A percentile compares a stretch with the other conserved stretches of the same genome.
phyloP scores from a whole-genome alignment of 2,888 invertebrate species.

The Flexamia atlantica region DNA sequence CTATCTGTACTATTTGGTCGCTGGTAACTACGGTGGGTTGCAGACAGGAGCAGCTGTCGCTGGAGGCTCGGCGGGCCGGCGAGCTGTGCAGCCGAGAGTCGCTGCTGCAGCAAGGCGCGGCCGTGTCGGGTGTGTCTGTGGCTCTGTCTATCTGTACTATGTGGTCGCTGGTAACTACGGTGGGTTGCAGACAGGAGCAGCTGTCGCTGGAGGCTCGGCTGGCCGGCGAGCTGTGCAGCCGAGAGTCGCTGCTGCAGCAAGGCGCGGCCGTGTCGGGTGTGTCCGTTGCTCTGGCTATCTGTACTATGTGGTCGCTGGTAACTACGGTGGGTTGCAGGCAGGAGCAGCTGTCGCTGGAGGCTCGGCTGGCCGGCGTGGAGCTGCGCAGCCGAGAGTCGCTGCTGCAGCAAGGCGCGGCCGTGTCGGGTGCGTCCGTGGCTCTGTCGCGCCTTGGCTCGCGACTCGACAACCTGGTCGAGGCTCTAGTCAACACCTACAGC shows the following conservation, averaged over 20 bases:
- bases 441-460: slow-evolving; percentile 83
- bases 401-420: slow-evolving; percentile 83
- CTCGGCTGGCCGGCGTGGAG: slow-evolving; percentile 81
- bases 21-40: no score
- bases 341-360: slow-evolving; percentile 82
- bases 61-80: slow-evolving; percentile 81
- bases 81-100: slow-evolving; percentile 82
- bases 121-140: slow-evolving; percentile 82
- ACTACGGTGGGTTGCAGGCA: no score
- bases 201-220: slow-evolving; percentile 82
- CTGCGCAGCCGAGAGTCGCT: slow-evolving; percentile 81
- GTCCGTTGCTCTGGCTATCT: slow-evolving; percentile 79
- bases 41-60: slow-evolving; percentile 82
- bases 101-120: slow-evolving; percentile 83
- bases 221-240: slow-evolving; percentile 80
- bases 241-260: slow-evolving; percentile 82
- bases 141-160: no score
- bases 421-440: slow-evolving; percentile 82
- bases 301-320: no score
- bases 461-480: slow-evolving; percentile 84
- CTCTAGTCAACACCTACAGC: slow-evolving; percentile 84
- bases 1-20: no score
- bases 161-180: no score
- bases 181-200: slow-evolving; percentile 84
- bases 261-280: slow-evolving; percentile 84